Conservation (phyloP, 2,113 vertebrate genomes). For the Sprattus sprattus region DNA sequence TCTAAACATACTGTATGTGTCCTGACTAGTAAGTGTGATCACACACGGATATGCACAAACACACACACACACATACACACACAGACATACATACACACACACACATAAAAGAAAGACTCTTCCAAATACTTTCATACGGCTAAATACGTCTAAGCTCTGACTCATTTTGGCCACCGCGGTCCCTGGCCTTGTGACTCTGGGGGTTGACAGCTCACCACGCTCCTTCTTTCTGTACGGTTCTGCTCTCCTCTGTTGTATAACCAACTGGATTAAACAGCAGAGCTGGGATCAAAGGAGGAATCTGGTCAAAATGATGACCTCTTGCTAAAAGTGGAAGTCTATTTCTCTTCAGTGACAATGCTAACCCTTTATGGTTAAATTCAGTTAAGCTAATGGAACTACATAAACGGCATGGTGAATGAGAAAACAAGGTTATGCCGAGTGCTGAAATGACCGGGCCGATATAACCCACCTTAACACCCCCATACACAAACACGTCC, state of each 20-base stretch:
- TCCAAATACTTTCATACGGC: not conserved
- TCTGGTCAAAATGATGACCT: not conserved
- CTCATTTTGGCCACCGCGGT: not conserved
- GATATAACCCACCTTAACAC: too few relatives aligned
- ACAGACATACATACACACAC: not conserved
- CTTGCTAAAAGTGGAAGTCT: too few relatives aligned
- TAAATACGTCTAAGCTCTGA: not conserved
- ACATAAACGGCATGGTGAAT: not conserved
- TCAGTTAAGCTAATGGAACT: not conserved
- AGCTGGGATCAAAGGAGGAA: not conserved
- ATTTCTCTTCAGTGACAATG: not conserved
- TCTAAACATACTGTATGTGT: not conserved
- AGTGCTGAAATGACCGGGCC: not conserved
- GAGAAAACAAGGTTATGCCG: not conserved
- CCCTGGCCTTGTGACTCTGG: not conserved
- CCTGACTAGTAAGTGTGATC: not conserved
- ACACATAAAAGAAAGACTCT: not conserved
- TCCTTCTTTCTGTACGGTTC: not conserved
- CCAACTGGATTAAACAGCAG: not conserved
- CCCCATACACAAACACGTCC: not conserved
- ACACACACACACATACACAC: not conserved
- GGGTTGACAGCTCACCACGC: not conserved
- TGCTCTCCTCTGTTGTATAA: not conserved
- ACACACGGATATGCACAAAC: not conserved
- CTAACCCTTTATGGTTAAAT: not conserved